Conservation (phyloP, 1,140 invertebrate genomes). For the Drosophila equinoxialis region DNA sequence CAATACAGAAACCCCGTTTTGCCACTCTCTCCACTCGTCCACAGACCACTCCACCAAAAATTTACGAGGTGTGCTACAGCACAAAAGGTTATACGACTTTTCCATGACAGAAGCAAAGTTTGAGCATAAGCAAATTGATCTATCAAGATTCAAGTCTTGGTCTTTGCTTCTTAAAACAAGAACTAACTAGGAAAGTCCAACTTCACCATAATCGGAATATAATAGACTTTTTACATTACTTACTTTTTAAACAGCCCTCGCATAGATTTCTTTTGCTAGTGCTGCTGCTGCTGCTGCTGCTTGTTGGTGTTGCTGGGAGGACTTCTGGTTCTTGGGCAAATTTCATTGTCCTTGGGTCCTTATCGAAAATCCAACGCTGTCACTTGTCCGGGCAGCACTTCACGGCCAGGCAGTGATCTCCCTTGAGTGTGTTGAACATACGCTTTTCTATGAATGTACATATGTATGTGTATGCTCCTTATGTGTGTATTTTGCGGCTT, state of each 20-base stretch:
- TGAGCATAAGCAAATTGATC: too few species aligned
- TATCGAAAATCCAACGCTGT: constrained; percentile 60
- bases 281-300: neutral
- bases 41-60: too few species aligned
- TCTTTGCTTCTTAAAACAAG: too few species aligned
- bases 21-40: too few species aligned
- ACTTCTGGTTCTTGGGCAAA: constrained; percentile 2
- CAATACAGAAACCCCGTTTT: neutral
- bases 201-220: too few species aligned
- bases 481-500: constrained; percentile 22
- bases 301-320: neutral
- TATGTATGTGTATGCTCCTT: constrained; percentile 3
- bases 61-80: too few species aligned
- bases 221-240: too few species aligned
- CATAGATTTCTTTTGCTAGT: neutral
- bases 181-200: too few species aligned
- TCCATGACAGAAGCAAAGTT: too few species aligned
- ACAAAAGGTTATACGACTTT: too few species aligned
- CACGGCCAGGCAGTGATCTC: constrained; percentile 68
- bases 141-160: too few species aligned
- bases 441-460: constrained; percentile 12
- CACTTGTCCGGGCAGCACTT: constrained; percentile 63
- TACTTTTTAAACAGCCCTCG: too few species aligned
- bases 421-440: constrained; percentile 78
- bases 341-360: constrained; percentile 41